Evolutionary conservation across 2,797 vertebrate genomes (phyloP), one percentile per base, ranked within the genome.

Genomic region (Muraenolepis orangiensis): DNA sequence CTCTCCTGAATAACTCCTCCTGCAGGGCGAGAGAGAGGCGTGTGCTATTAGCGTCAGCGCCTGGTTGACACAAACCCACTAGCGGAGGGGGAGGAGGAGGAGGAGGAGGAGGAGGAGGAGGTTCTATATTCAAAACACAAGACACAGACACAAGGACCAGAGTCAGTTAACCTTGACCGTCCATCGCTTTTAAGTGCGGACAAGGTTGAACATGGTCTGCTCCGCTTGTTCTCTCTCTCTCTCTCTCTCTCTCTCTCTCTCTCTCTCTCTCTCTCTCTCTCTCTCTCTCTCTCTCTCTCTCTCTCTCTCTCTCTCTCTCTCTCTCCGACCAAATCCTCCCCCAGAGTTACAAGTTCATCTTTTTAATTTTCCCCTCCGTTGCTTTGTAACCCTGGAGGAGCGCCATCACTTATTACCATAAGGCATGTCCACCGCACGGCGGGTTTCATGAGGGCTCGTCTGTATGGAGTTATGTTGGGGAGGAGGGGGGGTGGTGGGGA

Each of bases 321-420:
- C n/a, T n/a, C n/a, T n/a, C 14, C 68, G 13, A 26, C 66, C 6
- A 77, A 87, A 66, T 42, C 29, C 38, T 74, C 85, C 82, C 74
- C 80, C 72, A 66, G 30, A 79, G 71, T 81, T 81, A 87, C 84
- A 85, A 77, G 84, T 87, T 88, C 80, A 87, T 91, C 85, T 87
- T 90, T 88, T 90, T 90, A 88, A 92, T 92, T 92, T 93, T 89
- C 89, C 78, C 87, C 91, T 89, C 86, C 87, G 86, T 85, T 87
- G 88, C 87, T 79, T 91, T 90, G 85, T 87, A 84, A 91, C 85
- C 87, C 88, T 80, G 74, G 82, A 81, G 76, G 76, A 76, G 84
- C 86, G 79, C 74, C 82, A 76, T 70, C 69, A 72, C 87, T 91
- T 85, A 93, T 92, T 90, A 91, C 88, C 84, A 82, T 82, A 87